These are phyloP conservation scores for Scolanthus callimorphus DNA, from an alignment of 92 coral and sea anemone genomes.

Conservation along the genomic window DNA sequence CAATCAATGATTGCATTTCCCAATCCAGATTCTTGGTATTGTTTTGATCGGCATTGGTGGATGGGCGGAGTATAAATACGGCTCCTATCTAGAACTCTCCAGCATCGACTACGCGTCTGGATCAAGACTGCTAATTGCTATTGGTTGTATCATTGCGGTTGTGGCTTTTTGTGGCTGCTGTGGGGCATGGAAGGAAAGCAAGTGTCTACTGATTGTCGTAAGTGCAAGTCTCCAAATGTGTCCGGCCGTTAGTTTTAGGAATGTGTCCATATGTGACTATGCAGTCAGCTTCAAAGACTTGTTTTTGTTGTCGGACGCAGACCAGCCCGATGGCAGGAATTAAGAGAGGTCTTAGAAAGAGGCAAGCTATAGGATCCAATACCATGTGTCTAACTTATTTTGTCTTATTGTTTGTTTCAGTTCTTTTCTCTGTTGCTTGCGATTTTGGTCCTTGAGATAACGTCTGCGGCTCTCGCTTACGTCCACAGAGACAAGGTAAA, in stretches of 20 bases:
- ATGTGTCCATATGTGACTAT: no score
- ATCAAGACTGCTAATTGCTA: conserved; percentile 36
- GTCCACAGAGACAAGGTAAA: conserved; percentile 50
- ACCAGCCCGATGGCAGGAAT: no score
- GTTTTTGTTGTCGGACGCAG: no score
- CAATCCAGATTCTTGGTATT: conserved; percentile 31
- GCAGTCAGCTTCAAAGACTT: no score
- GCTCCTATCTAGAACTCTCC: conserved; percentile 22
- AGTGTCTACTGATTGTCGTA: conserved; percentile 27
- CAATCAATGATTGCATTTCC: no score
- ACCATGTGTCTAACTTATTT: no score
- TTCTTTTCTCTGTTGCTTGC: conserved; percentile 48
- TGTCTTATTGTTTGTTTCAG: no score
- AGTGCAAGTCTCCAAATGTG: conserved; percentile 6
- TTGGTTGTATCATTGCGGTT: conserved; percentile 37
- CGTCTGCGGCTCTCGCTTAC: conserved; percentile 55
- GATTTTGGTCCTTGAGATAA: conserved; percentile 46
- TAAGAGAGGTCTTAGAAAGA: no score
- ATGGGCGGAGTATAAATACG: conserved; percentile 31
- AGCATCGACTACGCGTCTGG: conserved; percentile 23
- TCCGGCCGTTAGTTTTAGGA: no score
- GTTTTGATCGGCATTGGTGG: conserved; percentile 36
- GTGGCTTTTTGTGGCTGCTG: conserved; percentile 43
- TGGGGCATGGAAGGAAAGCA: conserved; percentile 40
- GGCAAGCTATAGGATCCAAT: no score